Conservation (phyloP, 2,888 invertebrate species). For the Dusona sp. region DNA sequence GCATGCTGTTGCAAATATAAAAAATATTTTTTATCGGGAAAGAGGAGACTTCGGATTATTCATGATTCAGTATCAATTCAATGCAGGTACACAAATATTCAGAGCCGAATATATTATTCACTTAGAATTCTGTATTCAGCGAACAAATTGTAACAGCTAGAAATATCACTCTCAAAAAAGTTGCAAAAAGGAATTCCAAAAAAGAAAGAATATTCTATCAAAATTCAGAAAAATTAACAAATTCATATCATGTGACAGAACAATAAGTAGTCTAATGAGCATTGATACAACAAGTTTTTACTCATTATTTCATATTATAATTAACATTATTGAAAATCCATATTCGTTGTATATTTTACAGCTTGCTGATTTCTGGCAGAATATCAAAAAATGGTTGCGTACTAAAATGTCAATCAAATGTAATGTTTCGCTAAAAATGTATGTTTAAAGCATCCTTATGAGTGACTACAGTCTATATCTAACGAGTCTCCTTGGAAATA, state of each 20-base stretch:
- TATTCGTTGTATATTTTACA: neutral
- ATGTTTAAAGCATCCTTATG: neutral
- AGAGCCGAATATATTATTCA: too few species aligned
- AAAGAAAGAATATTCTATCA: neutral
- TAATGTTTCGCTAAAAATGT: neutral
- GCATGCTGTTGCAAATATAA: neutral
- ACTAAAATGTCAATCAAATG: neutral
- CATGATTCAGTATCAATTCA: too few species aligned
- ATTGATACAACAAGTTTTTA: too few species aligned
- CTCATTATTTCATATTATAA: too few species aligned
- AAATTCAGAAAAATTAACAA: too few species aligned
- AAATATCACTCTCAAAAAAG: neutral
- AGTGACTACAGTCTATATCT: conserved; percentile 3
- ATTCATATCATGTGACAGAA: too few species aligned
- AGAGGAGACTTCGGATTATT: neutral
- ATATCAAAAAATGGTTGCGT: neutral
- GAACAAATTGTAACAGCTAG: too few species aligned
- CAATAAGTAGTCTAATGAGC: too few species aligned
- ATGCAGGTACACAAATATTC: too few species aligned
- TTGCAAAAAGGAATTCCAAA: neutral
- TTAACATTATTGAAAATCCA: too few species aligned
- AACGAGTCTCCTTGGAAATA: neutral
- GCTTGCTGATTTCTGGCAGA: neutral
- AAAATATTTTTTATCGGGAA: neutral
- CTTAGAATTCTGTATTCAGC: too few species aligned